These are phyloP conservation scores for Labeo catla DNA, from an alignment of 2,113 vertebrate genomes.

Conservation along the genomic window DNA sequence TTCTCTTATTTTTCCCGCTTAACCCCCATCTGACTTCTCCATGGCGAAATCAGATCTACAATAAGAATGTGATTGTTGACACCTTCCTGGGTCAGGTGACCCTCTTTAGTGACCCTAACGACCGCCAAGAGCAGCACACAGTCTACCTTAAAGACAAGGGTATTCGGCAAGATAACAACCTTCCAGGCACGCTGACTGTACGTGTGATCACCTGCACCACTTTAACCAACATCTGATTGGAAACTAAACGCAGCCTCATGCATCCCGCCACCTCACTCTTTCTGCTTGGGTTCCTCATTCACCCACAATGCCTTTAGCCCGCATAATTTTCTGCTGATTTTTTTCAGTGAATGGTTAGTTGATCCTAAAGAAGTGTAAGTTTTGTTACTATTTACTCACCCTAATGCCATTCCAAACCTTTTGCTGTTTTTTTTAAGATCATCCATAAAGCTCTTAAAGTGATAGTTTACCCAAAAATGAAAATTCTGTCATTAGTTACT, in stretches of 20 bases:
- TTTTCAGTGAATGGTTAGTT: background rate
- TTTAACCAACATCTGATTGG: conserved; percentile 84
- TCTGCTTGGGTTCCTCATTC: conserved; percentile 13
- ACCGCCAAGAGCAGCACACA: conserved; percentile 86
- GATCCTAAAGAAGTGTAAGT: background rate
- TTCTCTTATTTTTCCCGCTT: background rate
- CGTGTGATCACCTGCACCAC: conserved; percentile 83
- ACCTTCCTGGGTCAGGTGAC: conserved; percentile 94
- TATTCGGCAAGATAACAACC: conserved; percentile 82
- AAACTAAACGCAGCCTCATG: background rate
- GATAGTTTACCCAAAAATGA: background rate
- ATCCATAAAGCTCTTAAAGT: background rate
- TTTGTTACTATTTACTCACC: conserved; percentile 43
- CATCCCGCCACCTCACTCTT: conserved; percentile 5
- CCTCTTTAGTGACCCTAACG: conserved; percentile 82
- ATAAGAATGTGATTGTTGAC: conserved; percentile 88
- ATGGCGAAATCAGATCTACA: conserved; percentile 75
- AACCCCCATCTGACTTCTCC: background rate
- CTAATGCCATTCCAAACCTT: background rate
- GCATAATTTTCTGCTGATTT: background rate
- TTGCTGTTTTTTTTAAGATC: background rate
- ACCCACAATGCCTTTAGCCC: background rate
- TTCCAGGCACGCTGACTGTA: conserved; percentile 86
- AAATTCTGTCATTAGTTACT: too few species aligned
- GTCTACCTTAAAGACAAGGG: conserved; percentile 89